phyloP scores from a whole-genome alignment of 2,797 vertebrate genomes.

The Perodicticus potto region DNA sequence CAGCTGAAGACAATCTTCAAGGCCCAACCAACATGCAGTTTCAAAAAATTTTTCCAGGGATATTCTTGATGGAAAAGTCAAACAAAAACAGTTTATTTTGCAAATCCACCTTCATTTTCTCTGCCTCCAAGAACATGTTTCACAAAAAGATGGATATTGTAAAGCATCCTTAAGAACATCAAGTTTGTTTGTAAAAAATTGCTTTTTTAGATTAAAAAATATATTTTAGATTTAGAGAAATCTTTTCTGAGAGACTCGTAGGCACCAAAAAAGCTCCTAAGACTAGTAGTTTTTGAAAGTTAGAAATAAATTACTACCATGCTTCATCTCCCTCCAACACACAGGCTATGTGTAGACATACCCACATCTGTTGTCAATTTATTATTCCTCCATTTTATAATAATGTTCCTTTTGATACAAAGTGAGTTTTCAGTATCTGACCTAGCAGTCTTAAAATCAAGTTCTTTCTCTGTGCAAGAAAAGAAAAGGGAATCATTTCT shows the following conservation, averaged over 20 bases:
- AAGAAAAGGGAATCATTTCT: conserved; percentile 1
- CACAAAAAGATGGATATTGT: background rate
- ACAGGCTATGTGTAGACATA: background rate
- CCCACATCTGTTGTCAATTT: conserved; percentile 63
- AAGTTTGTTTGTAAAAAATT: conserved; percentile 21
- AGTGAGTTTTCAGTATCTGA: background rate
- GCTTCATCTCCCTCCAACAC: conserved; percentile 44
- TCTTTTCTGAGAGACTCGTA: conserved; percentile 29
- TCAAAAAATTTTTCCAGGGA: conserved; percentile 84
- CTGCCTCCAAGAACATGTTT: conserved; percentile 42
- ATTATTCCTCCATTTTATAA: conserved; percentile 35
- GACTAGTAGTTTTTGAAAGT: conserved; percentile 52
- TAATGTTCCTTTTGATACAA: conserved; percentile 52
- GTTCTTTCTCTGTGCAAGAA: background rate
- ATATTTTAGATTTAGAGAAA: conserved; percentile 50
- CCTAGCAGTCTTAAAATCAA: conserved; percentile 29
- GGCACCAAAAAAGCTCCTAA: conserved; percentile 54
- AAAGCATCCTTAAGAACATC: conserved; percentile 53
- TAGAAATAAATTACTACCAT: conserved; percentile 64
- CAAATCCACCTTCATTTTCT: conserved; percentile 19
- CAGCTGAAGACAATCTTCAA: conserved; percentile 88
- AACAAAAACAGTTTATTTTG: conserved; percentile 69
- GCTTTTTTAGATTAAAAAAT: conserved; percentile 39
- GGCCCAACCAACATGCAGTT: conserved; percentile 86
- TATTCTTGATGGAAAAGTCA: conserved; percentile 83